Conservation (phyloP, 2,113 vertebrate species). For the Chrysemys picta region DNA sequence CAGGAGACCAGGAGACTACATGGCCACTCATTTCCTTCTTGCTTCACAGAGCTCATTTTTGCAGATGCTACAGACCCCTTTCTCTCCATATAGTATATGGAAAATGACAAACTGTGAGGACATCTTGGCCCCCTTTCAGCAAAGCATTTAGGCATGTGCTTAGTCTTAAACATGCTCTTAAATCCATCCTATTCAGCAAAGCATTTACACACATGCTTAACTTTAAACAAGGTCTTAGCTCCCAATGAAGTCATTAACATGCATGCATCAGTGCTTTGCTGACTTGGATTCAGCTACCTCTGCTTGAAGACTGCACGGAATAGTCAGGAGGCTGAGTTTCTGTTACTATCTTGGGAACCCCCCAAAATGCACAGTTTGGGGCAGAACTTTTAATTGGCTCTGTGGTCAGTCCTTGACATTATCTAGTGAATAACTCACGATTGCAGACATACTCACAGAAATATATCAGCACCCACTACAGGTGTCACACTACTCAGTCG, state of each 20-base stretch:
- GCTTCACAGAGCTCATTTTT: slow-evolving; percentile 58
- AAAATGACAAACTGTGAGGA: slow-evolving; percentile 61
- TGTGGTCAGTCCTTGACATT: not conserved
- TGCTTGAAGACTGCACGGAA: not conserved
- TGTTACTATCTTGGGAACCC: not conserved
- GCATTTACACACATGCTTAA: slow-evolving; percentile 1
- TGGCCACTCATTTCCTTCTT: slow-evolving; percentile 10
- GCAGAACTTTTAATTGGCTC: not conserved
- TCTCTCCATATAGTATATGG: slow-evolving; percentile 65
- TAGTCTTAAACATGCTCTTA: slow-evolving; percentile 47
- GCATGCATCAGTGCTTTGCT: not conserved
- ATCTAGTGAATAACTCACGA: not conserved
- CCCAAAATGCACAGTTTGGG: not conserved
- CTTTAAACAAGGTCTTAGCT: slow-evolving; percentile 17
- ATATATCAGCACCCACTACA: not conserved
- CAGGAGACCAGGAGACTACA: slow-evolving; percentile 28
- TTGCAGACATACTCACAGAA: not conserved
- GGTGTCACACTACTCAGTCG: not conserved
- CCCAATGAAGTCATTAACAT: not conserved
- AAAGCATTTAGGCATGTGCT: slow-evolving; percentile 34
- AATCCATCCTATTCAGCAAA: not conserved
- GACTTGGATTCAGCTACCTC: not conserved
- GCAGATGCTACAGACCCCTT: slow-evolving; percentile 45
- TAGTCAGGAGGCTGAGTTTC: not conserved
- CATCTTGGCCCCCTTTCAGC: slow-evolving; percentile 62